Evolutionary conservation across 1,140 invertebrate species (phyloP), one percentile per base, ranked within the genome.

Genomic region (Sarcophaga bullata): DNA sequence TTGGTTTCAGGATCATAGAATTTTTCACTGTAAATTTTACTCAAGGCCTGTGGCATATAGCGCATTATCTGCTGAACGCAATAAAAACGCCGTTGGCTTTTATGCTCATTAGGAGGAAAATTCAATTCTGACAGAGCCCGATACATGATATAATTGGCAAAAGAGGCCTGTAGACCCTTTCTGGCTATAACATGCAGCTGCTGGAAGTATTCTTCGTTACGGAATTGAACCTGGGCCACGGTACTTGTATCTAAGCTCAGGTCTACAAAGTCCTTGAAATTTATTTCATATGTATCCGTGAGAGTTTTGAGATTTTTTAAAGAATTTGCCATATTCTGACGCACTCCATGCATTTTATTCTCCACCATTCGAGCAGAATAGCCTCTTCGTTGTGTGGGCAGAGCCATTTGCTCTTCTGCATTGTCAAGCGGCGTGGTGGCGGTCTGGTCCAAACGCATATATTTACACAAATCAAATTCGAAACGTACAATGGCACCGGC

Each of bases 391-490:
- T 73, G 49, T 3, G 25, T 19, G 25, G 50, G 25, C 7, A 25
- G 3, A 25, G 15, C 9, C 3, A 47, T 47, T 11, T 68, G 46
- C 52, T 62, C 52, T 11, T 82, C 15, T 9, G 3, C n/a, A 11
- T 47, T 13, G 10, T 85, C 84, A 11, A 58, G 25, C 7, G 25
- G 17, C 11, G 48, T 46, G 3, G 83, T 48, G 50, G 85, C 13
- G 5, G 80, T 80, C 37, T 87, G 52, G 10, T 86, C 82, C 15
- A 83, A 83, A 7, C 86, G 81, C 86, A 88, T 87, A 9, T 76
- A 82, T 54, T 87, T 85, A 81, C 88, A 89, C 7, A 89, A 85
- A 6, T 89, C 86, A n/a, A 89, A 87, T 76, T 89, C 88, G 6
- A 89, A 89, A 54, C 86, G 82, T 6, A 89, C 49, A 7, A 89